These are phyloP conservation scores for Ephialtes manifestator DNA, from an alignment of 2,888 invertebrate genomes.

Conservation along the genomic window DNA sequence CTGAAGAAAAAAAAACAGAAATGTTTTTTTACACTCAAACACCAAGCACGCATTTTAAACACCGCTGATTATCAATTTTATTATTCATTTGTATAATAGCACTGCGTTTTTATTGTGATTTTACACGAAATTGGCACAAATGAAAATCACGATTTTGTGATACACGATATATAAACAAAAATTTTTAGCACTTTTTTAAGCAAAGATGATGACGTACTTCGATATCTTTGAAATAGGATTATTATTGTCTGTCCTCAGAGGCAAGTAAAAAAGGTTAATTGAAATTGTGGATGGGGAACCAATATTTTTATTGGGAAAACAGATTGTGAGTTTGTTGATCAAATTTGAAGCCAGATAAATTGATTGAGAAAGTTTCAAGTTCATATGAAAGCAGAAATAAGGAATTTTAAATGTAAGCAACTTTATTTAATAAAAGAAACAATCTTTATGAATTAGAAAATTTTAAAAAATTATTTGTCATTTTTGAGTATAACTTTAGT, in stretches of 20 bases:
- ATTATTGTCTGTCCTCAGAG: background rate
- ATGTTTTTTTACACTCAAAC: background rate
- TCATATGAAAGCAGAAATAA: too few species aligned
- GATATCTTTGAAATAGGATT: background rate
- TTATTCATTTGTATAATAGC: constrained; percentile 27
- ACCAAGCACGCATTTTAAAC: constrained; percentile 55
- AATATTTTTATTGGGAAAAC: constrained; percentile 10
- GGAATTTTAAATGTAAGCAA: too few species aligned
- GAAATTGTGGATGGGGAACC: background rate
- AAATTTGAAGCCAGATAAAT: background rate
- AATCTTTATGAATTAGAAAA: too few species aligned
- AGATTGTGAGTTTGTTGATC: background rate
- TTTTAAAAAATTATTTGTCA: too few species aligned
- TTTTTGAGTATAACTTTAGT: too few species aligned
- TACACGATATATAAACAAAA: constrained; percentile 6
- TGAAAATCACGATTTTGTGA: background rate
- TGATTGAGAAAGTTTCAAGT: too few species aligned
- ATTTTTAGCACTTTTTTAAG: constrained; percentile 41
- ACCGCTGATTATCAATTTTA: constrained; percentile 42
- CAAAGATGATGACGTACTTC: background rate
- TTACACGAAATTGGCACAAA: constrained; percentile 29
- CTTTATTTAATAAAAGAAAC: too few species aligned
- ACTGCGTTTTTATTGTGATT: constrained; percentile 36
- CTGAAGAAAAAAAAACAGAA: constrained; percentile 5
- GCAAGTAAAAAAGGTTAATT: background rate